Base-by-base conservation (phyloP, 2,113 vertebrate species). In the Perca fluviatilis region DNA sequence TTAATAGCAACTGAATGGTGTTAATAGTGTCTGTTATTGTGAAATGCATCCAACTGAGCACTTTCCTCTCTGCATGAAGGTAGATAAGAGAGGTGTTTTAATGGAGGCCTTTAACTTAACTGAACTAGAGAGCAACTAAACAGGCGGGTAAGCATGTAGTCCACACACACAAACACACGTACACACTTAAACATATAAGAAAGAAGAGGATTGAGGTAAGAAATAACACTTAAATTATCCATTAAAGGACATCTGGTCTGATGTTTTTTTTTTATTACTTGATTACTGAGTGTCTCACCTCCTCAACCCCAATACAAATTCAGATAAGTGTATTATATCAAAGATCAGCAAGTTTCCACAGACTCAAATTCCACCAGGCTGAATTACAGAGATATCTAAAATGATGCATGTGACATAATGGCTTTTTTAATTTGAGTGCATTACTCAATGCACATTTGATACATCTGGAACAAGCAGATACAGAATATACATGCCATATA, bases 61-160 rank as follows among this genome's bases (percentile, higher is more conserved):
- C 72, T 83, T 82, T 77, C 70, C 47, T 8, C 19, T 43, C 3
- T 4, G 9, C 36, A 13, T 14, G 27, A 19, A 53, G 15, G 49
- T 2, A 74, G 77, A 89, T 85, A 87, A 82, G 74, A 51, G 21
- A 11, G 23, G 6, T 56, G 53, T n/a, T 81, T 83, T 74, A 74
- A 90, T 63, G 58, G 66, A 61, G 30, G 50, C 56, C 27, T 75
- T 65, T 7, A 47, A 6, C 33, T 33, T 6, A 33, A 33, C 23
- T 77, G 1, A 53, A 23, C 13, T 50, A 69, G 49, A 47, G 36
- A 80, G 33, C 40, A 43, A 15, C 47, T 23, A 62, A 6, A 27
- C 56, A 71, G 27, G 18, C 13, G 36, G 10, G 46, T 69, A 23
- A 73, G 23, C 13, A 51, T n/a, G 33, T 51, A 33, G 58, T 14